Evolutionary conservation across 2,888 invertebrate species (phyloP).

Genomic region (Chymomyza fuscimana): DNA sequence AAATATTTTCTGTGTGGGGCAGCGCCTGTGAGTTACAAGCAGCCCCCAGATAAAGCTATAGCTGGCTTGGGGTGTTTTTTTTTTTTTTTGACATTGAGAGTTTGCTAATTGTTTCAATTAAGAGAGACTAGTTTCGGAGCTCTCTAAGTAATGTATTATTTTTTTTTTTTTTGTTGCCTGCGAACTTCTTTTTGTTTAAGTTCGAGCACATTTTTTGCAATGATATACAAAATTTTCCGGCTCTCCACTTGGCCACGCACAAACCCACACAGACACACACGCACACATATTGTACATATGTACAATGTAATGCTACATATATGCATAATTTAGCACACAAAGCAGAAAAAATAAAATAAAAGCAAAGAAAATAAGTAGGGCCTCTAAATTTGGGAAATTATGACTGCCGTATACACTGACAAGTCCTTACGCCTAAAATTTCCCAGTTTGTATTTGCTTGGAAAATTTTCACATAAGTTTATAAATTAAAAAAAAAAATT

Average conservation of each 20-base stretch:
- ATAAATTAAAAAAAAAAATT: no score
- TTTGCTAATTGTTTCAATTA: not conserved
- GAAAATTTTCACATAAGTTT: no score
- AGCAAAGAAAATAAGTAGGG: not conserved
- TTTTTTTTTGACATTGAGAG: not conserved
- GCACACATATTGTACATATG: slow-evolving; percentile 40
- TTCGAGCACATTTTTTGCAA: no score
- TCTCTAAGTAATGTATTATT: not conserved
- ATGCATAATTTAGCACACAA: slow-evolving; percentile 43
- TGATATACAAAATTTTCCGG: not conserved
- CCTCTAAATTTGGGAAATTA: not conserved
- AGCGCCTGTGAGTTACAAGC: not conserved
- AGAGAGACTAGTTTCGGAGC: not conserved
- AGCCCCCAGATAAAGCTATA: no score
- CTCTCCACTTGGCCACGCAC: slow-evolving; percentile 60
- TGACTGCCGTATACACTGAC: no score
- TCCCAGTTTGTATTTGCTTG: no score
- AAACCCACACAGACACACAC: not conserved
- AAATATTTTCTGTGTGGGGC: not conserved
- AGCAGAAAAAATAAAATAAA: not conserved
- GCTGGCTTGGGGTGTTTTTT: not conserved
- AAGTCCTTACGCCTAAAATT: no score
- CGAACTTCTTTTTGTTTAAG: no score
- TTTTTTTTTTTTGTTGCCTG: not conserved
- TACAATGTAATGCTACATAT: slow-evolving; percentile 11